Conservation (phyloP, 2,797 vertebrate species). For the Acrossocheilus wenchowensis region DNA sequence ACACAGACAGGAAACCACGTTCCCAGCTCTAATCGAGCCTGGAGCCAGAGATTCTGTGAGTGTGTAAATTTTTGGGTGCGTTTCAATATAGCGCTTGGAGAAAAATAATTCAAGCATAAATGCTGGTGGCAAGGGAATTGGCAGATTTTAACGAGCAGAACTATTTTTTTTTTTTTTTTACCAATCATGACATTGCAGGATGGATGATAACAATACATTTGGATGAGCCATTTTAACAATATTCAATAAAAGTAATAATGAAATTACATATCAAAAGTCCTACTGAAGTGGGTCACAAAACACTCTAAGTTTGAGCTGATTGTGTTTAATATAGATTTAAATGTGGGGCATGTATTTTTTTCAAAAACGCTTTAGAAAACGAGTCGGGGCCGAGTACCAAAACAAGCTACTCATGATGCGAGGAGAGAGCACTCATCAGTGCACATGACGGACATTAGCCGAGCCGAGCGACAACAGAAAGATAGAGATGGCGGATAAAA, state of each 20-base stretch:
- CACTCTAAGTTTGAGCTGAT: neutral
- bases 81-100: constrained; percentile 62
- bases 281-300: neutral
- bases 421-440: no score
- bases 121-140: constrained; percentile 60
- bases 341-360: no score
- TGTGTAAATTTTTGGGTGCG: constrained; percentile 60
- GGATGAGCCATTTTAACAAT: neutral
- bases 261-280: neutral
- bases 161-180: no score
- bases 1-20: constrained; percentile 45
- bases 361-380: no score
- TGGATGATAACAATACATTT: neutral
- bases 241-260: neutral
- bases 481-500: no score
- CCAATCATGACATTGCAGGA: neutral
- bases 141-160: neutral
- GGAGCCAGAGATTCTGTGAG: constrained; percentile 41
- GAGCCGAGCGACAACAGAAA: no score
- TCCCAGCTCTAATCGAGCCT: constrained; percentile 65
- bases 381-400: no score
- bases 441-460: no score
- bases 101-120: constrained; percentile 51
- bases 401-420: no score
- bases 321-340: neutral